Conservation (phyloP, 2,113 vertebrate genomes). For the Python bivittatus region DNA sequence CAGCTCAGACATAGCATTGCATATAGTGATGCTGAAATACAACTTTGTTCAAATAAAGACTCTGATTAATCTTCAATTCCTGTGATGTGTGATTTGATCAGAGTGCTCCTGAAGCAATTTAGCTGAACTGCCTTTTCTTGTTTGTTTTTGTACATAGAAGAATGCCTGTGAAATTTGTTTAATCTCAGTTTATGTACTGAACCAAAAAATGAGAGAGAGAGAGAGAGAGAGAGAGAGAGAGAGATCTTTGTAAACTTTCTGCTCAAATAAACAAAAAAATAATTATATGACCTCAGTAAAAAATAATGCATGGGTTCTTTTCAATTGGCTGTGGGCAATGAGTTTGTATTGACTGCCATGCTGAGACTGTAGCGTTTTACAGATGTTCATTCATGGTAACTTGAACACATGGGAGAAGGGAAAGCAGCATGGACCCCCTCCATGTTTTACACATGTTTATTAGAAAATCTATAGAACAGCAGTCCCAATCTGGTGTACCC, state of each 20-base stretch:
- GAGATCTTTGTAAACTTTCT: not conserved
- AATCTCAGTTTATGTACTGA: constrained; percentile 12
- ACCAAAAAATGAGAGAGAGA: not conserved
- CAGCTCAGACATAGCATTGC: not conserved
- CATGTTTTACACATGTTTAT: not conserved
- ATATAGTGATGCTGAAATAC: not conserved
- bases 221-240: not conserved
- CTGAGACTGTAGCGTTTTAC: not conserved
- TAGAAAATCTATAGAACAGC: not conserved
- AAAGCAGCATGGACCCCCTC: not conserved
- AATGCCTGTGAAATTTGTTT: not conserved
- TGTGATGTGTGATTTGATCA: not conserved
- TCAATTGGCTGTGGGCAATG: not conserved
- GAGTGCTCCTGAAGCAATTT: not conserved
- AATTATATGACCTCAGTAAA: not conserved
- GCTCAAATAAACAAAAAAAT: not conserved
- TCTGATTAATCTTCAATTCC: constrained; percentile 10
- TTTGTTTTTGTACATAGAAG: not conserved
- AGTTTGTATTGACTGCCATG: not conserved
- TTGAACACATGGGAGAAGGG: not conserved
- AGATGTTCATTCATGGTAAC: not conserved
- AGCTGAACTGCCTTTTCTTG: not conserved
- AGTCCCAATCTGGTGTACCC: not conserved
- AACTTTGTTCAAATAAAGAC: constrained; percentile 1
- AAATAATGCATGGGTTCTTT: not conserved